These are phyloP conservation scores for Volucella zonaria DNA, from an alignment of 2,888 invertebrate species.

Conservation along the genomic window DNA sequence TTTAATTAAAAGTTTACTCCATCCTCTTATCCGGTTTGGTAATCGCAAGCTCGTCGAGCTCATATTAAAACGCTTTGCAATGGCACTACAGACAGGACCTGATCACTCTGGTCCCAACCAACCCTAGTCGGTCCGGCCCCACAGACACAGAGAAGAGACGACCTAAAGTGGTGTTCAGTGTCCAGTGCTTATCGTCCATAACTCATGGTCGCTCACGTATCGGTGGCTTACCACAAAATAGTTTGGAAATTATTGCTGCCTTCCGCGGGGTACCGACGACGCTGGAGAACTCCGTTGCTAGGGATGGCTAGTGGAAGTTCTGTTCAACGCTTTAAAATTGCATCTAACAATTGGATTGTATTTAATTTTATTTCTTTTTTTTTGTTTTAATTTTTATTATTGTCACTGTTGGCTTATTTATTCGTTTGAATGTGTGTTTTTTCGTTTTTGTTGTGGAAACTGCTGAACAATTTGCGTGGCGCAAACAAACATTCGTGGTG, in stretches of 20 bases:
- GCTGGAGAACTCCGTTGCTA: not conserved
- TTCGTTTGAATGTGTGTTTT: not conserved
- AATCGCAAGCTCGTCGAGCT: conserved; percentile 56
- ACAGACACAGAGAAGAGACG: not conserved
- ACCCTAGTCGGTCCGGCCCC: not conserved
- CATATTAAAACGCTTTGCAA: conserved; percentile 60
- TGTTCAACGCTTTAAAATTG: conserved; percentile 70
- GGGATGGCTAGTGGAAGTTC: conserved; percentile 19
- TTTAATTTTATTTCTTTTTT: conserved; percentile 22
- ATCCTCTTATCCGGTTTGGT: conserved; percentile 56
- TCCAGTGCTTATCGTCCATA: conserved; percentile 71
- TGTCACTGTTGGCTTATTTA: too few relatives aligned
- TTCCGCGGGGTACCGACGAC: not conserved
- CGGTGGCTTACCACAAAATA: conserved; percentile 74
- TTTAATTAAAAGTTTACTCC: conserved; percentile 74
- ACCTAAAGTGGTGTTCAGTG: conserved; percentile 48
- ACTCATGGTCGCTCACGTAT: conserved; percentile 74
- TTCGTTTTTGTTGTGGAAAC: conserved; percentile 39
- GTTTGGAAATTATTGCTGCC: conserved; percentile 68
- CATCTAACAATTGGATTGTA: conserved; percentile 66
- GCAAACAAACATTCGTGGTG: conserved; percentile 42
- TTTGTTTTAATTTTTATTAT: not conserved
- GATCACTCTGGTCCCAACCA: too few relatives aligned
- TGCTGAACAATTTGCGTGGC: conserved; percentile 50
- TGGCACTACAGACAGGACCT: conserved; percentile 3